Evolutionary conservation across 2,888 invertebrate species (phyloP).

Genomic region (Rhamphomyia laevipes): DNA sequence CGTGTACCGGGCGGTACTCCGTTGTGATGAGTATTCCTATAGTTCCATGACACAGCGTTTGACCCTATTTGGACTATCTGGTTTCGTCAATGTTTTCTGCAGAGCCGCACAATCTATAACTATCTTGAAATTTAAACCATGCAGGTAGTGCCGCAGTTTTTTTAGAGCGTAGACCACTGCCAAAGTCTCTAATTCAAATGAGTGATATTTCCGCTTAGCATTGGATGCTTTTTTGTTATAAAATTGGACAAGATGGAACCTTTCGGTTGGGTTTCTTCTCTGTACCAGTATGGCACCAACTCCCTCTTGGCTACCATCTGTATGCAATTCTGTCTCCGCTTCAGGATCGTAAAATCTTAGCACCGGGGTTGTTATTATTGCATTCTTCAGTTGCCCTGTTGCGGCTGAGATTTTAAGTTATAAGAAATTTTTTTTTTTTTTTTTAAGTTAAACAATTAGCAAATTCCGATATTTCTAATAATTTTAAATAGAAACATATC

Average conservation of each 20-base stretch:
- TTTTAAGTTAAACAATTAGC: no score
- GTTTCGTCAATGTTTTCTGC: neutral
- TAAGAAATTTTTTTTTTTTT: no score
- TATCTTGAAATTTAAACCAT: neutral
- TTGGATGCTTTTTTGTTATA: neutral
- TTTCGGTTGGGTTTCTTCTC: neutral
- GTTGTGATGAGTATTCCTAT: slow-evolving; percentile 3
- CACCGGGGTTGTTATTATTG: no score
- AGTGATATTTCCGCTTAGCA: no score
- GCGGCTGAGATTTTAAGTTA: no score
- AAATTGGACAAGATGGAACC: neutral
- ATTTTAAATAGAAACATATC: no score
- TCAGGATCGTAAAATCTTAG: neutral
- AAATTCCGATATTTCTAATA: no score
- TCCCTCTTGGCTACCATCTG: neutral
- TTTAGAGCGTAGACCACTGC: slow-evolving; percentile 1
- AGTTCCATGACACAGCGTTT: neutral
- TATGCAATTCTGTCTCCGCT: neutral
- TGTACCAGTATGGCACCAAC: neutral
- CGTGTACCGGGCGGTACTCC: neutral
- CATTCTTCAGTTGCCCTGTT: no score
- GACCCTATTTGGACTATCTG: neutral
- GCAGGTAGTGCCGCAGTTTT: neutral
- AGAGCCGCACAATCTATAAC: slow-evolving; percentile 1
- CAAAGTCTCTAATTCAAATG: neutral